phyloP scores from a whole-genome alignment of 2,888 invertebrate species.

The Callosobruchus maculatus region DNA sequence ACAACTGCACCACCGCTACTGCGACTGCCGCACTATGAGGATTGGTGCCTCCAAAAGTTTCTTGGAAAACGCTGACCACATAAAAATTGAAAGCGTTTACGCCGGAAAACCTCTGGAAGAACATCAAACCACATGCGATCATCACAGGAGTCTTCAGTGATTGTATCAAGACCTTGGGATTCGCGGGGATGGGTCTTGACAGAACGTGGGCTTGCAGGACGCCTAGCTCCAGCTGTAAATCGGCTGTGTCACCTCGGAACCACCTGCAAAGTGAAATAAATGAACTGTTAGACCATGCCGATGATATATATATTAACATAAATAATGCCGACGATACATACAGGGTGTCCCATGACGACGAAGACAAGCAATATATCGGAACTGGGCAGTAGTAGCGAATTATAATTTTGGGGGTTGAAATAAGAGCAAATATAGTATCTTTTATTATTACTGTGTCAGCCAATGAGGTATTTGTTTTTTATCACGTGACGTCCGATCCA shows the following conservation, averaged over 20 bases:
- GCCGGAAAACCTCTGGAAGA: conserved; percentile 82
- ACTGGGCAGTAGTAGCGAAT: no score
- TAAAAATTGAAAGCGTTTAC: conserved; percentile 84
- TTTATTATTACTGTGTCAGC: no score
- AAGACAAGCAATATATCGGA: no score
- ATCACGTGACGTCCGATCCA: no score
- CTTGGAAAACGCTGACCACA: conserved; percentile 81
- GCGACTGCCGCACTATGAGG: conserved; percentile 82
- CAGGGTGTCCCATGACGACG: no score
- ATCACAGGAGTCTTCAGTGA: conserved; percentile 67
- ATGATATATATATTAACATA: no score
- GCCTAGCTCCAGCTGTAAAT: conserved; percentile 71
- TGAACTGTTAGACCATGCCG: no score
- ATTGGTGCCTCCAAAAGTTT: conserved; percentile 77
- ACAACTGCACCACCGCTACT: conserved; percentile 78
- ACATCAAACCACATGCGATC: conserved; percentile 83
- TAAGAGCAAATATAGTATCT: no score
- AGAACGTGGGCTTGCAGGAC: conserved; percentile 67
- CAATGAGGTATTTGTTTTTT: no score
- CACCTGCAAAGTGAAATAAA: conserved; percentile 58
- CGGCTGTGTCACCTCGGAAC: conserved; percentile 74
- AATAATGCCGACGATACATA: no score
- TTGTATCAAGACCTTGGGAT: conserved; percentile 36
- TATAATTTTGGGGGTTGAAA: no score
- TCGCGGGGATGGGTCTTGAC: conserved; percentile 41